Evolutionary conservation across 2,888 invertebrate species (phyloP), one percentile per base, ranked within the genome.

Genomic region (Julus scanicus): DNA sequence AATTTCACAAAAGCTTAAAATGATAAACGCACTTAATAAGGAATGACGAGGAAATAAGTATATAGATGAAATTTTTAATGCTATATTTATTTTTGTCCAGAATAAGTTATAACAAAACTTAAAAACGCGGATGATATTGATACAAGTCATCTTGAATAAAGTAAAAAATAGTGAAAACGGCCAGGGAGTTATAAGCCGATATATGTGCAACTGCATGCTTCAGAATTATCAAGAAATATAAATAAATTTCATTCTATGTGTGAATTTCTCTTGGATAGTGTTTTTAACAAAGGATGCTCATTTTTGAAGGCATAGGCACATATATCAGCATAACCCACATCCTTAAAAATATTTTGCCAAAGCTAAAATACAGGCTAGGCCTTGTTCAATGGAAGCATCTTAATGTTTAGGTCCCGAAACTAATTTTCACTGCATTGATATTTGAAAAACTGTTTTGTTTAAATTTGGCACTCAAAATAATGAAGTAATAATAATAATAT

Each of bases 381-480:
- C n/a, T 71, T 29, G 29, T 71, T 17, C 71, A 71, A 3, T 71
- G 71, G 71, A 71, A 71, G 71, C 71, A 71, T 71, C 29, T 71
- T 71, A 71, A 71, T 71, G 29, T 71, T 71, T 71, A 29, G 71
- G 71, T 71, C 71, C 71, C 71, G 71, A 71, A 71, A 71, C 29
- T 4, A 71, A 71, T 20, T 71, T 71, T 71, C 71, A 11, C 71
- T 9, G 20, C 8, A n/a, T 63, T n/a, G 1, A 63, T 63, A 63
- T 17, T n/a, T 63, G 53, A 13, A 1, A 63, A 53, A 53, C 53
- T 53, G 11, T 15, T 29, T 44, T 17, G n/a, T n/a, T 29, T 63
- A n/a, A 63, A 63, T 63, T 63, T 63, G n/a, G 63, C 63, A n/a
- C n/a, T 63, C 3, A 63, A 17, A 63, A 44, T 3, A 44, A 63